These are phyloP conservation scores for Pheosia gnoma DNA, from an alignment of 2,888 invertebrate genomes.

Conservation along the genomic window DNA sequence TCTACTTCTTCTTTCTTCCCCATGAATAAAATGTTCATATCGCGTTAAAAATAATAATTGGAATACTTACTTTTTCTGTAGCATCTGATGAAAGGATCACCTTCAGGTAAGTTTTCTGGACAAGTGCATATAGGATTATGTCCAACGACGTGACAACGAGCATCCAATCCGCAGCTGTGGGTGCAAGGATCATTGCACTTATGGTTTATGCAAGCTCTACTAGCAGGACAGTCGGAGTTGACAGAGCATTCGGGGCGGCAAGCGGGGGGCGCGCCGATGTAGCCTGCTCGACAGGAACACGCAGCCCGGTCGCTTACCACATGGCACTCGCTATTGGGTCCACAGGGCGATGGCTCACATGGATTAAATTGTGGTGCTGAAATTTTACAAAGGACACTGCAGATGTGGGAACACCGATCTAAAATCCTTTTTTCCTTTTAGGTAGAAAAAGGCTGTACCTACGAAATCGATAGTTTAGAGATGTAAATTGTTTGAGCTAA, in stretches of 20 bases:
- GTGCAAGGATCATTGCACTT: constrained; percentile 91
- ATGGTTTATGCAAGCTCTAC: constrained; percentile 89
- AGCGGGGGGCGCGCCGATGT: constrained; percentile 88
- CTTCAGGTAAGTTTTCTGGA: constrained; percentile 85
- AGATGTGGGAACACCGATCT: too few relatives aligned
- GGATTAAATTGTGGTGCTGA: constrained; percentile 77
- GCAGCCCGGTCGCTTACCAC: constrained; percentile 88
- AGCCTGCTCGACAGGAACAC: constrained; percentile 89
- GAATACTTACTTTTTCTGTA: constrained; percentile 69
- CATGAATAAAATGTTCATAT: too few relatives aligned
- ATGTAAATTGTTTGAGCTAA: too few relatives aligned
- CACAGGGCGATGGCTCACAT: constrained; percentile 91
- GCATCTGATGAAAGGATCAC: constrained; percentile 91
- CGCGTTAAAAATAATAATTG: background rate
- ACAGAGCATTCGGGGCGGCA: constrained; percentile 91
- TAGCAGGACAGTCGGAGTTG: constrained; percentile 89
- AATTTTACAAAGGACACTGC: constrained; percentile 13
- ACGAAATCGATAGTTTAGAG: too few relatives aligned
- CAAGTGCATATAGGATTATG: constrained; percentile 93
- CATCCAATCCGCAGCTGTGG: constrained; percentile 90
- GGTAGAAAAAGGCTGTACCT: too few relatives aligned
- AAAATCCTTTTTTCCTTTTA: too few relatives aligned
- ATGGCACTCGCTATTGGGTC: constrained; percentile 89
- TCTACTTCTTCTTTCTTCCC: too few relatives aligned
- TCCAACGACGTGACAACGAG: constrained; percentile 90